Evolutionary conservation across 2,888 invertebrate genomes (phyloP), one percentile per base, ranked within the genome.

Genomic region (Agapetus fuscipes): DNA sequence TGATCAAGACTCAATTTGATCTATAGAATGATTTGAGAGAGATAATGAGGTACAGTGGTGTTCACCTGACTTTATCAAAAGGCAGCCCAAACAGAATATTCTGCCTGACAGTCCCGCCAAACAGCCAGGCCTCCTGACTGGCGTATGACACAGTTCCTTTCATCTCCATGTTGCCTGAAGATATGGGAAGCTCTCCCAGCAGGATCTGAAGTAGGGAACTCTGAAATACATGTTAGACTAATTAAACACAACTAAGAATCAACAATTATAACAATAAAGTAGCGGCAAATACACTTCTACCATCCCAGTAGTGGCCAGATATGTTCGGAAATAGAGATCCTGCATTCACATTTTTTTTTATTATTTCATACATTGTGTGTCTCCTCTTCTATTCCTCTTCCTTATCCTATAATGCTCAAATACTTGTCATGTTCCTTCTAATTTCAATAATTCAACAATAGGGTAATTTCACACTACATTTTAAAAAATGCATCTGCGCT

Each of bases 81-180:
- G 72, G 63, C 48, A 74, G 61, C 1, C 89, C 89, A 58, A 93
- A 90, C 10, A 84, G 59, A 52, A 93, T 87, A 61, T 93, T 93
- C 54, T 89, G 85, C 33, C 83, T 66, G 1, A 93, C 72, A 1
- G 83, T 80, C 12, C 77, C 75, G 1, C 78, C 78, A 56, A 83
- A 83, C 0, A 84, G 74, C 90, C 91, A 93, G 5, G 91, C 76
- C 56, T 90, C 86, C 60, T 90, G 89, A 48, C 82, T 73, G 0
- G 85, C 83, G 58, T 89, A 91, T 25, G 82, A 78, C n/a, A 80
- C 41, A 26, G 56, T 64, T 2, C 80, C 88, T 35, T 71, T 69
- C n/a, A 83, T 66, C 37, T 71, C 64, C 11, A 87, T 61, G n/a
- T 62, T 66, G 27, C 90, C 88, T 32, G 57, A 53, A 3, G 64